These are phyloP conservation scores for Idaea dimidiata DNA, from an alignment of 2,888 invertebrate genomes.

Conservation along the genomic window DNA sequence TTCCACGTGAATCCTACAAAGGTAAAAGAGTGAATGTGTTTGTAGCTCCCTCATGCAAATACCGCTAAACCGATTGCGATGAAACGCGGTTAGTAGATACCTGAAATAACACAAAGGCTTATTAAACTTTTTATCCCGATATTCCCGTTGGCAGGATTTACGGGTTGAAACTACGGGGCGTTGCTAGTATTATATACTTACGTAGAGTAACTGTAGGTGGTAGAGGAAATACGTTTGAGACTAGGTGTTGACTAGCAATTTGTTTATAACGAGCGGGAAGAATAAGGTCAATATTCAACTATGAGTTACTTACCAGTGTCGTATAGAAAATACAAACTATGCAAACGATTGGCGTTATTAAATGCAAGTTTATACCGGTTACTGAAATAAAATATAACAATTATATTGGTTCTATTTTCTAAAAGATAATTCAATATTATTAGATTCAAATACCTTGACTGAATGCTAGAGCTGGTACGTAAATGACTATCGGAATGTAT, in stretches of 20 bases:
- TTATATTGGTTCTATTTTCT: neutral
- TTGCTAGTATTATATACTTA: too few species aligned
- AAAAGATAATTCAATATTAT: neutral
- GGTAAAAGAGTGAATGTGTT: too few species aligned
- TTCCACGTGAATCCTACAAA: too few species aligned
- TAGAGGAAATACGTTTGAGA: too few species aligned
- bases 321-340: slow-evolving; percentile 96
- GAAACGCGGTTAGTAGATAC: too few species aligned
- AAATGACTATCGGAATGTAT: slow-evolving; percentile 91
- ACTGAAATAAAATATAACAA: slow-evolving; percentile 77
- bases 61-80: too few species aligned
- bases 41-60: too few species aligned
- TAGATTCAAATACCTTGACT: slow-evolving; percentile 82
- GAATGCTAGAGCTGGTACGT: slow-evolving; percentile 93
- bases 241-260: slow-evolving; percentile 37
- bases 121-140: too few species aligned
- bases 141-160: too few species aligned
- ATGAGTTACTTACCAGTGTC: slow-evolving; percentile 84
- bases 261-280: slow-evolving; percentile 32
- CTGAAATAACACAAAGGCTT: too few species aligned
- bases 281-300: slow-evolving; percentile 35
- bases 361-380: slow-evolving; percentile 89
- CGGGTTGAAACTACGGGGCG: too few species aligned
- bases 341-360: slow-evolving; percentile 89
- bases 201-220: too few species aligned